Evolutionary conservation across 2,888 invertebrate species (phyloP).

Genomic region (Iphiclides podalirius): DNA sequence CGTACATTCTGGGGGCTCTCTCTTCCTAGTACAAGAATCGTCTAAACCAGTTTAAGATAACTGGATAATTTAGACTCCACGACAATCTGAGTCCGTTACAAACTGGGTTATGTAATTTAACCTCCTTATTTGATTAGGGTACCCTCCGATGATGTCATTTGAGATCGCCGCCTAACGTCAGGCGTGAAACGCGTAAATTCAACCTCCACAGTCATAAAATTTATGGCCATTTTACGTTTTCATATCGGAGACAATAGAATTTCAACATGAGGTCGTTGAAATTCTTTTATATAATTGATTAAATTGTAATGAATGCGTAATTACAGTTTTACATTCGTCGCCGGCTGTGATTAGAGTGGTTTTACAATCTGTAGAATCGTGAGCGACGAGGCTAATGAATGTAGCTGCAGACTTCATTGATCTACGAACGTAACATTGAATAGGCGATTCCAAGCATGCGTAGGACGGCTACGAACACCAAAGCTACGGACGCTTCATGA

Average conservation of each 20-base stretch:
- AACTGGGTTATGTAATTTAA: constrained; percentile 22
- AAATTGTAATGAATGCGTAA: too few species aligned
- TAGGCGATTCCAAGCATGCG: constrained; percentile 42
- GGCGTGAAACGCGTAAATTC: constrained; percentile 4
- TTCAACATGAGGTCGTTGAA: too few species aligned
- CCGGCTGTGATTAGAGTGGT: too few species aligned
- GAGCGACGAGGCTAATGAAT: constrained; percentile 4
- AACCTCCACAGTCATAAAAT: constrained; percentile 2
- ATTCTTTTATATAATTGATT: too few species aligned
- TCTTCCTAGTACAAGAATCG: too few species aligned
- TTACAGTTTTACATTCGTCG: too few species aligned
- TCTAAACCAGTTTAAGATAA: constrained; percentile 2
- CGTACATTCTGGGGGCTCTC: too few species aligned
- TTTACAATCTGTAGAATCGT: too few species aligned
- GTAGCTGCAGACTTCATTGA: constrained; percentile 33
- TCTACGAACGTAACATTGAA: constrained; percentile 30
- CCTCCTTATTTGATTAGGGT: constrained; percentile 19
- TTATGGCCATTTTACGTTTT: constrained; percentile 13
- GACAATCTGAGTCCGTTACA: constrained; percentile 1
- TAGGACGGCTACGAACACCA: constrained; percentile 39
- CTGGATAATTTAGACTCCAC: not conserved
- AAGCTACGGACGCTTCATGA: constrained; percentile 30
- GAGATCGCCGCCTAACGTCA: not conserved
- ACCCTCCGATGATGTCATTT: constrained; percentile 19
- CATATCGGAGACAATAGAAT: too few species aligned